Evolutionary conservation across 2,888 invertebrate species (phyloP).

Genomic region (Gonocerus acuteangulatus): DNA sequence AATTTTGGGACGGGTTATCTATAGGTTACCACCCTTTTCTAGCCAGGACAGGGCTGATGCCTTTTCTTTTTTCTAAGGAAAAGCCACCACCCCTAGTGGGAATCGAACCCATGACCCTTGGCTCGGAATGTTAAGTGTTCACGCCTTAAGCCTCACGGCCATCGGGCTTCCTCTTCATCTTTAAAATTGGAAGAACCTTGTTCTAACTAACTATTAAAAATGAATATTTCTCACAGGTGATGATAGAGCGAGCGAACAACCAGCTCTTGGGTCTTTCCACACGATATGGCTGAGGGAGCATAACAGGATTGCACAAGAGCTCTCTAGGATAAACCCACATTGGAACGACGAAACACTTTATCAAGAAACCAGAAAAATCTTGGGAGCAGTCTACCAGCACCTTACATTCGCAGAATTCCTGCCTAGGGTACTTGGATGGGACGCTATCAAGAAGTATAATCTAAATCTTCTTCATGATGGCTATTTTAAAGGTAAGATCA

Average conservation of each 20-base stretch:
- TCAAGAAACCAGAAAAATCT: constrained; percentile 48
- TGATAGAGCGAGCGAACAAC: constrained; percentile 65
- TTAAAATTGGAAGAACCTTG: too few relatives aligned
- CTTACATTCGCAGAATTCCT: constrained; percentile 50
- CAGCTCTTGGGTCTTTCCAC: constrained; percentile 64
- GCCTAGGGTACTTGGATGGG: constrained; percentile 49
- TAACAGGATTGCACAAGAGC: constrained; percentile 62
- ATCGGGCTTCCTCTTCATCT: too few relatives aligned
- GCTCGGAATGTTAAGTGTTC: too few relatives aligned
- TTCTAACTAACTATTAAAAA: too few relatives aligned
- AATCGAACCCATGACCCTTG: too few relatives aligned
- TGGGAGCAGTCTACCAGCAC: constrained; percentile 50
- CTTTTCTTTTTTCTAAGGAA: too few relatives aligned
- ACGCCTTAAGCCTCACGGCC: too few relatives aligned
- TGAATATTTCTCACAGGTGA: constrained; percentile 64
- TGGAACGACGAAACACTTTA: constrained; percentile 64
- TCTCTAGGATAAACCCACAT: constrained; percentile 56
- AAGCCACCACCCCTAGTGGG: too few relatives aligned
- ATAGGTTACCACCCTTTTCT: too few relatives aligned
- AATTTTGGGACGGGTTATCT: too few relatives aligned
- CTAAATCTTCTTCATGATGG: constrained; percentile 46
- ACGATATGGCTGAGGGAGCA: constrained; percentile 74
- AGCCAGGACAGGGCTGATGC: too few relatives aligned
- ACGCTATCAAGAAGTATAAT: constrained; percentile 45
- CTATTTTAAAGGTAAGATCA: constrained; percentile 43